Percentiles rank a stretch among this genome's conserved stretches.
These are phyloP conservation scores for Aegotheles bennettii DNA, from an alignment of 2,113 vertebrate genomes.

Conservation along the genomic window DNA sequence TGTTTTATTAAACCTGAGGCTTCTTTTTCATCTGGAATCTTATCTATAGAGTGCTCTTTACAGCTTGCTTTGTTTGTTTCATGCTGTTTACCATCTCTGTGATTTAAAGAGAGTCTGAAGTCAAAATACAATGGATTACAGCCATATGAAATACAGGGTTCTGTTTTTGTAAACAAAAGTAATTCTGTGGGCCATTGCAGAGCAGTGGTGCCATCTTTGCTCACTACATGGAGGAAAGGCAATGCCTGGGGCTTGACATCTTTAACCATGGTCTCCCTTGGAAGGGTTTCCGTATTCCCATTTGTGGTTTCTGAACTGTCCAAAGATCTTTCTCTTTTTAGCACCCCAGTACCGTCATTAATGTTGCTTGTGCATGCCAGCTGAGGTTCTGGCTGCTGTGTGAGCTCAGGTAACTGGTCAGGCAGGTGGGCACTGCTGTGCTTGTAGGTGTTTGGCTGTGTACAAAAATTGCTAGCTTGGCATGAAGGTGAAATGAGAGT, in stretches of 20 bases:
- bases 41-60: conserved; percentile 34
- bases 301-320: conserved; percentile 10
- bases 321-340: background rate
- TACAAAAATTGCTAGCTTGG: conserved; percentile 31
- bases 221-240: conserved; percentile 80
- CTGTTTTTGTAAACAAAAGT: conserved; percentile 87
- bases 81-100: conserved; percentile 28
- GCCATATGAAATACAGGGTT: conserved; percentile 90
- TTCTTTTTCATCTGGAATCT: conserved; percentile 54
- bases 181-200: conserved; percentile 90
- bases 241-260: conserved; percentile 52
- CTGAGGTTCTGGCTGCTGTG: background rate
- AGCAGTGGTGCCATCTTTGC: conserved; percentile 83
- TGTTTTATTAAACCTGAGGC: conserved; percentile 65
- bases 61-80: conserved; percentile 28
- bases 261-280: conserved; percentile 15
- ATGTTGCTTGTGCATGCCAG: background rate
- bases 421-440: conserved; percentile 33
- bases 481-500: background rate
- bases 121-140: conserved; percentile 87
- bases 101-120: conserved; percentile 75
- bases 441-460: conserved; percentile 21
- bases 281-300: background rate
- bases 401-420: conserved; percentile 35
- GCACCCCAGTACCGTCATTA: background rate